phyloP scores from a whole-genome alignment of 2,113 vertebrate species.

The Sylvilagus bachmani region DNA sequence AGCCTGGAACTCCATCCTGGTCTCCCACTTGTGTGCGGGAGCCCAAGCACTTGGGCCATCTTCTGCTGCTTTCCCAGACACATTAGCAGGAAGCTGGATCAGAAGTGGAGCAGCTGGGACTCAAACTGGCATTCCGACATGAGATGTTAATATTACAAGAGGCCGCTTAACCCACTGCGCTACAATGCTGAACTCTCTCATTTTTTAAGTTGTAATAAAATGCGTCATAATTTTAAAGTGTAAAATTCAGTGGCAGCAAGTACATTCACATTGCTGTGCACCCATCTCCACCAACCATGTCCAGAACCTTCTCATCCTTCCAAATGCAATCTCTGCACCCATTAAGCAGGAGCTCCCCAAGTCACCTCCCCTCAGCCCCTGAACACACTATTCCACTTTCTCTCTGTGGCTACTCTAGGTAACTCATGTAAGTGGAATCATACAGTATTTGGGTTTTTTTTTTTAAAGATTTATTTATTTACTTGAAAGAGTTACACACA shows the following conservation, averaged over 20 bases:
- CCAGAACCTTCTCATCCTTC: neutral
- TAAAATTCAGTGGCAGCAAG: neutral
- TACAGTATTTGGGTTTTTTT: neutral
- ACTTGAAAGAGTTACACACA: too few relatives aligned
- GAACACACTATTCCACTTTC: conserved; percentile 1
- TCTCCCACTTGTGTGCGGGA: too few relatives aligned
- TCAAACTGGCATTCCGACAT: too few relatives aligned
- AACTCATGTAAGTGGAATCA: neutral
- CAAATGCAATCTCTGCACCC: neutral
- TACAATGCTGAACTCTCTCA: too few relatives aligned
- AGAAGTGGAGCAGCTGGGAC: too few relatives aligned
- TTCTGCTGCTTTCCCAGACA: too few relatives aligned
- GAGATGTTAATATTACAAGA: too few relatives aligned
- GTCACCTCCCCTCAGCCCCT: neutral
- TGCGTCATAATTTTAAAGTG: neutral
- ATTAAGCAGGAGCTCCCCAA: neutral
- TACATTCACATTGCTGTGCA: neutral
- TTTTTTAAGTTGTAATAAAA: neutral
- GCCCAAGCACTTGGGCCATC: too few relatives aligned
- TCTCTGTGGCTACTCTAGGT: neutral
- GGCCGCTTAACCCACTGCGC: too few relatives aligned
- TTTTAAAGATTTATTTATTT: too few relatives aligned
- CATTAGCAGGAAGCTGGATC: too few relatives aligned
- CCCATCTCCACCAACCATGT: neutral
- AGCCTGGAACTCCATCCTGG: too few relatives aligned